phyloP scores from a whole-genome alignment of 1,140 invertebrate species.

The Hirudo medicinalis region DNA sequence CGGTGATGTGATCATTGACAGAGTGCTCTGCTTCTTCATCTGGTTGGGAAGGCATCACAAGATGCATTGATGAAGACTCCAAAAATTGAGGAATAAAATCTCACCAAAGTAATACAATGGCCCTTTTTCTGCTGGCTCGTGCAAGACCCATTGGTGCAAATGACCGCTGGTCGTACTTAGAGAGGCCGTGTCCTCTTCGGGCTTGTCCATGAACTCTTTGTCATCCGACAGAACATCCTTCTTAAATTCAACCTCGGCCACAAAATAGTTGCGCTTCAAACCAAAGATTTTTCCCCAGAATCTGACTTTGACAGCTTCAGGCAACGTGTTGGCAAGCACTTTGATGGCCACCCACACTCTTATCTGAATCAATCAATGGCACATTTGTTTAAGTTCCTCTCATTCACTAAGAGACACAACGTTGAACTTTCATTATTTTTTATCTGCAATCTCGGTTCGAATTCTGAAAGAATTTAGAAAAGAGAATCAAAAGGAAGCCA shows the following conservation, averaged over 20 bases:
- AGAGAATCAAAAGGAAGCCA: slow-evolving; percentile 35
- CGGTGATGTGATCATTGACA: too few species aligned
- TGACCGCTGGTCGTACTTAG: slow-evolving; percentile 31
- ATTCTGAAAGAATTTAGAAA: too few species aligned
- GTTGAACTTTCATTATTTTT: too few species aligned
- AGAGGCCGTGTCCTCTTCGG: background rate
- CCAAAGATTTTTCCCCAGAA: slow-evolving; percentile 71
- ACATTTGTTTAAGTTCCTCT: too few species aligned
- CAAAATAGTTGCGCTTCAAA: slow-evolving; percentile 58
- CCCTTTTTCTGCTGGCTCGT: slow-evolving; percentile 36
- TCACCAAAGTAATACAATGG: background rate
- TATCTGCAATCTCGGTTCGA: too few species aligned
- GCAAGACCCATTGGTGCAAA: slow-evolving; percentile 36
- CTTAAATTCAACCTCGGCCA: slow-evolving; percentile 52
- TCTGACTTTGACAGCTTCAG: slow-evolving; percentile 23
- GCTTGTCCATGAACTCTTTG: slow-evolving; percentile 30
- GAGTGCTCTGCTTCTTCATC: too few species aligned
- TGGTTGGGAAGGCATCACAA: too few species aligned
- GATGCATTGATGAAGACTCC: too few species aligned
- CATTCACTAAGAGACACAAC: too few species aligned
- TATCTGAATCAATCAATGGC: background rate
- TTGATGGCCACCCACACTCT: slow-evolving; percentile 41
- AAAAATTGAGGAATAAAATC: too few species aligned
- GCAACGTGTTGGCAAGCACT: slow-evolving; percentile 32
- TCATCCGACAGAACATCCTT: slow-evolving; percentile 38